These are phyloP conservation scores for Pseudomyrmex dendroicus DNA, from an alignment of 1,140 invertebrate genomes.

Conservation along the genomic window DNA sequence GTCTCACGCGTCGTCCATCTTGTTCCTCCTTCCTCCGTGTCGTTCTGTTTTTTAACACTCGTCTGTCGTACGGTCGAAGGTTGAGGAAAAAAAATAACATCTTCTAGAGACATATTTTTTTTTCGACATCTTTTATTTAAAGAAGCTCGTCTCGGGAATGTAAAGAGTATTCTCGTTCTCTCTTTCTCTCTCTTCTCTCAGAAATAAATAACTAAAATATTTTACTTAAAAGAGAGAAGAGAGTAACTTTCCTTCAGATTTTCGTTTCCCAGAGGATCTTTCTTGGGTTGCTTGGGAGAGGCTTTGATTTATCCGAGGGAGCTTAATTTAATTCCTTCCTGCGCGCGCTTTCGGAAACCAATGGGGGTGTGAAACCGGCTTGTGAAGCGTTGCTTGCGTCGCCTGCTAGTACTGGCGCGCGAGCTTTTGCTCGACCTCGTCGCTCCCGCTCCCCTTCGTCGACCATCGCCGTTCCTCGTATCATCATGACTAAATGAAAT, in stretches of 20 bases:
- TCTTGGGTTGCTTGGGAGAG: neutral
- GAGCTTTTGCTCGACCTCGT: constrained; percentile 6
- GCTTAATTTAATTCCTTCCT: constrained; percentile 27
- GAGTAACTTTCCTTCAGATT: neutral
- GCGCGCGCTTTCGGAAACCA: neutral
- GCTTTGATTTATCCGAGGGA: neutral
- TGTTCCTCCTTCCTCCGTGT: neutral
- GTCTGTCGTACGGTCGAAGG: neutral
- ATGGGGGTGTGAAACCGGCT: constrained; percentile 7
- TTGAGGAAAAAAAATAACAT: neutral
- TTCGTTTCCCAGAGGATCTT: neutral
- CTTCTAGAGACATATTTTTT: neutral
- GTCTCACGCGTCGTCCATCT: neutral
- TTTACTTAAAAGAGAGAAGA: neutral
- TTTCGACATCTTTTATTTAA: neutral
- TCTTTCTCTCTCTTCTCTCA: neutral
- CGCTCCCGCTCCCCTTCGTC: neutral
- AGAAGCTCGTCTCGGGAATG: neutral
- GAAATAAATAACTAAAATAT: constrained; percentile 3
- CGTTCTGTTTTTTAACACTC: neutral
- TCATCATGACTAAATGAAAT: constrained; percentile 66
- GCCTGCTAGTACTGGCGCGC: neutral
- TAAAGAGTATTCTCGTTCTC: neutral
- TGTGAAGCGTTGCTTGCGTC: neutral
- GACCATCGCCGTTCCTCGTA: constrained; percentile 12